These are phyloP conservation scores for Spea multiplicata DNA, from an alignment of 2,113 vertebrate genomes.

Conservation along the genomic window DNA sequence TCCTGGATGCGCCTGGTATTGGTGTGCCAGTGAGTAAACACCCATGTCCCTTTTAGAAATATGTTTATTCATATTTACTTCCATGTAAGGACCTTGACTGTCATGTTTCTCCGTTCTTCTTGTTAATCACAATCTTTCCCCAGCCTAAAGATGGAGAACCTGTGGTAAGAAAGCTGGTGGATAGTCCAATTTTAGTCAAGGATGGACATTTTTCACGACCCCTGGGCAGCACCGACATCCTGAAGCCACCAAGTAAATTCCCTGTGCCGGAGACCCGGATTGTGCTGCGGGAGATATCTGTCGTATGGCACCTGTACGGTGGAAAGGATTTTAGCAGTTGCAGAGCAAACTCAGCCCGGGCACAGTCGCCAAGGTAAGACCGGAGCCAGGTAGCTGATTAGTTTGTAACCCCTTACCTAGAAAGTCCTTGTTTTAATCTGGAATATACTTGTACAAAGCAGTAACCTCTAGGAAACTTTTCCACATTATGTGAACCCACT, in stretches of 20 bases:
- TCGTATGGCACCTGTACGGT: constrained; percentile 89
- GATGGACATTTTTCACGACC: constrained; percentile 84
- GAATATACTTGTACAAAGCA: background rate
- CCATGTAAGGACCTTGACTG: background rate
- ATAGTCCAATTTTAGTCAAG: constrained; percentile 69
- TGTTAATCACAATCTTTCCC: background rate
- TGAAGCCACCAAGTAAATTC: constrained; percentile 79
- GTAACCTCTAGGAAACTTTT: no score
- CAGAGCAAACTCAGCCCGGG: constrained; percentile 41
- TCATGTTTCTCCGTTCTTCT: no score
- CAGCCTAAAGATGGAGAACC: constrained; percentile 86
- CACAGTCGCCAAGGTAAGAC: constrained; percentile 58
- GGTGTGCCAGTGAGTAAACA: constrained; percentile 77
- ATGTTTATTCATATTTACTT: background rate
- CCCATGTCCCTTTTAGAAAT: background rate
- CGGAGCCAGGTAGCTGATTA: background rate
- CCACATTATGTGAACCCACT: no score
- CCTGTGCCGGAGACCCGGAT: constrained; percentile 81
- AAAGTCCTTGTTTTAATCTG: background rate
- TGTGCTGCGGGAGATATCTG: constrained; percentile 81
- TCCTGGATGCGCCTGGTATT: constrained; percentile 86
- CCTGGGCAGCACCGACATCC: constrained; percentile 80
- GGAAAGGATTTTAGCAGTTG: constrained; percentile 81
- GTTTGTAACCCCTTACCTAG: background rate
- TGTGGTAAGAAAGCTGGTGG: constrained; percentile 73